A percentile compares a stretch with the other conserved stretches of the same genome.
Conservation (phyloP, 2,113 vertebrate genomes). For the Leptosomus discolor region DNA sequence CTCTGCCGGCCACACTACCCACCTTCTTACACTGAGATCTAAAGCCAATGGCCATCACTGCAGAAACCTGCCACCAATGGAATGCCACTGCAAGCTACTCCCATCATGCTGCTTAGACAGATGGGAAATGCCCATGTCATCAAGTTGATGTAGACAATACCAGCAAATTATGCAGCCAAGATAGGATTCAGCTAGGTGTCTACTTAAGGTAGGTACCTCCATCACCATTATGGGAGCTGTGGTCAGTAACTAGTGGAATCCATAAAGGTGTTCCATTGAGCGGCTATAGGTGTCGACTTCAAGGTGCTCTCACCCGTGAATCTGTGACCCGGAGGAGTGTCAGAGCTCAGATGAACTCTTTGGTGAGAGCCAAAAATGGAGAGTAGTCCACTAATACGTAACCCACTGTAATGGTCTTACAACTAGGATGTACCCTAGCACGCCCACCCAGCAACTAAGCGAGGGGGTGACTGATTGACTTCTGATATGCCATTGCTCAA, state of each 20-base stretch:
- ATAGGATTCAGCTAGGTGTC: not conserved
- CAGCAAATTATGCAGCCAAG: not conserved
- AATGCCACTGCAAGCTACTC: not conserved
- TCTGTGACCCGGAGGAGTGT: not conserved
- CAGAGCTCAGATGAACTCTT: not conserved
- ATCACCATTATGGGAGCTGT: rapidly evolving
- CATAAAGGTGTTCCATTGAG: not conserved
- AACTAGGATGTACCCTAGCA: not conserved
- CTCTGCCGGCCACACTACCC: rapidly evolving
- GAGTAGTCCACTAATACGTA: not conserved
- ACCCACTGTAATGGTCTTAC: not conserved
- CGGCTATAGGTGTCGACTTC: not conserved
- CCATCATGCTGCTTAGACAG: not conserved
- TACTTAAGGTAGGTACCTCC: not conserved
- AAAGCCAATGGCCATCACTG: not conserved
- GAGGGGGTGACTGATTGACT: not conserved
- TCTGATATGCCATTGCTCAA: not conserved
- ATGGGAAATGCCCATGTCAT: not conserved
- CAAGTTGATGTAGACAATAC: rapidly evolving
- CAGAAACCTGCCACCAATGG: not conserved
- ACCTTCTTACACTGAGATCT: not conserved
- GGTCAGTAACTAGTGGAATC: not conserved
- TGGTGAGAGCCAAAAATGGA: not conserved
- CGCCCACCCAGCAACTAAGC: not conserved
- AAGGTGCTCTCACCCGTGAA: not conserved